Conservation (phyloP, 2,797 vertebrate genomes). For the Chelonia mydas region DNA sequence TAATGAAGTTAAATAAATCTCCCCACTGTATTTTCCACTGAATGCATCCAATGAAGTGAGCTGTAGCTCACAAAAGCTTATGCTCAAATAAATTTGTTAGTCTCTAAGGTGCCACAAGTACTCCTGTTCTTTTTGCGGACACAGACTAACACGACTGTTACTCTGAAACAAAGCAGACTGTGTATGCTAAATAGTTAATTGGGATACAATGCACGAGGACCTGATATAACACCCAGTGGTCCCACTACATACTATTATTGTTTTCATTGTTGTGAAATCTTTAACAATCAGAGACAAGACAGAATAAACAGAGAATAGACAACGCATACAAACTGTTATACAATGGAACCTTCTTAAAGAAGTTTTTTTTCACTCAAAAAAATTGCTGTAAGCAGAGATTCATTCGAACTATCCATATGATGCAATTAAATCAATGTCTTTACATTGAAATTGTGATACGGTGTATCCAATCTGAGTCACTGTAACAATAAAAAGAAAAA, state of each 20-base stretch:
- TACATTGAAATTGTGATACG: not conserved
- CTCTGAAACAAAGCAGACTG: not conserved
- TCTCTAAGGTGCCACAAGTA: too few species aligned
- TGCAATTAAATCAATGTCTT: not conserved
- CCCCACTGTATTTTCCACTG: too few species aligned
- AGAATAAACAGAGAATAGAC: not conserved
- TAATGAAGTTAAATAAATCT: not conserved
- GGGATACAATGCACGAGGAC: not conserved
- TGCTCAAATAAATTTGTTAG: too few species aligned
- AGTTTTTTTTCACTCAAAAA: not conserved
- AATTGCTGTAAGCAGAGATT: not conserved
- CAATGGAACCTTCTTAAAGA: not conserved
- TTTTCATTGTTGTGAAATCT: not conserved
- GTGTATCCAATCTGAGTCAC: not conserved
- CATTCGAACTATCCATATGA: not conserved
- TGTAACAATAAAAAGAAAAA: not conserved
- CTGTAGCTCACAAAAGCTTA: too few species aligned
- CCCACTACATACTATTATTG: accelerated
- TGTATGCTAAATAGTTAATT: not conserved
- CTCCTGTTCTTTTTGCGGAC: too few species aligned
- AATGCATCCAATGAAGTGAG: too few species aligned
- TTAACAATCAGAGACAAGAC: not conserved
- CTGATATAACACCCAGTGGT: not conserved
- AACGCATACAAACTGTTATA: not conserved
- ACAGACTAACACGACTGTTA: too few species aligned